phyloP scores from a whole-genome alignment of 1,140 invertebrate species.

The Drosophila quadrilineata region DNA sequence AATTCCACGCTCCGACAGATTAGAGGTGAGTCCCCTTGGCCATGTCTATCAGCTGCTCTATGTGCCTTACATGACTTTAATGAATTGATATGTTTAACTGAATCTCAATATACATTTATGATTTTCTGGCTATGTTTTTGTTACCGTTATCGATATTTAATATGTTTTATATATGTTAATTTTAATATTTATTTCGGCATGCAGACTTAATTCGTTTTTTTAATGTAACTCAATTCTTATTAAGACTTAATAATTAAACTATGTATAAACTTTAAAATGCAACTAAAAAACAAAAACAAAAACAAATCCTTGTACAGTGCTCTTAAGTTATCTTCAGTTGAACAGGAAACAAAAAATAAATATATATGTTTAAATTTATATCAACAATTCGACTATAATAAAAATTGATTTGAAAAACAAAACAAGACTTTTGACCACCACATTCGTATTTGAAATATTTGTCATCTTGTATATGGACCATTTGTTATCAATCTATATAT shows the following conservation, averaged over 20 bases:
- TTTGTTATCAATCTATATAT: no score
- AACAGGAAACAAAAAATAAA: slow-evolving; percentile 34
- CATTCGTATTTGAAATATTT: slow-evolving; percentile 58
- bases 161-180: slow-evolving; percentile 33
- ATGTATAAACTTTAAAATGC: slow-evolving; percentile 44
- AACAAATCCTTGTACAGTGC: slow-evolving; percentile 62
- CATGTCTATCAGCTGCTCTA: no score
- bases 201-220: slow-evolving; percentile 28
- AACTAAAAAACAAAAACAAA: no score
- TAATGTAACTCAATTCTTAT: slow-evolving; percentile 52
- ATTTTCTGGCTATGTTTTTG: slow-evolving; percentile 51
- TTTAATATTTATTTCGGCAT: slow-evolving; percentile 49
- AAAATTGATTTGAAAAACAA: slow-evolving; percentile 40
- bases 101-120: no score
- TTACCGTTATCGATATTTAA: slow-evolving; percentile 15
- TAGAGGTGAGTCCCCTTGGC: slow-evolving; percentile 96
- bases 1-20: slow-evolving; percentile 95
- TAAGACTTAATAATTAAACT: slow-evolving; percentile 57
- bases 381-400: slow-evolving; percentile 35
- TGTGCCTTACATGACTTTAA: no score
- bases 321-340: slow-evolving; percentile 69
- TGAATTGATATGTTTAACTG: no score
- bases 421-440: no score
- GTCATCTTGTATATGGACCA: slow-evolving; percentile 21
- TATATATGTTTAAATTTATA: slow-evolving; percentile 8